Conservation (phyloP, 2,888 invertebrate species). For the Plutella xylostella region DNA sequence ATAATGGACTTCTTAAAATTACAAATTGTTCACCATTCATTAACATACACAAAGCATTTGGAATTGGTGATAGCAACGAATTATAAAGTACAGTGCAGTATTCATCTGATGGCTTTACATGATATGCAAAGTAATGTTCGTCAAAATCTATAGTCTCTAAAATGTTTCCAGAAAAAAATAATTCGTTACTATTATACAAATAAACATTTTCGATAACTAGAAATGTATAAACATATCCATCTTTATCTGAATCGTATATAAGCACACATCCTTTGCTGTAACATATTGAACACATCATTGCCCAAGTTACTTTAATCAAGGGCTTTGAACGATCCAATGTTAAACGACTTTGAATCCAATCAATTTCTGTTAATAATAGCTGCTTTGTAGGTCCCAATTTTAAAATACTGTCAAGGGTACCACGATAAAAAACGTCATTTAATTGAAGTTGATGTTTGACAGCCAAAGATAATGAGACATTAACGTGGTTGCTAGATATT, state of each 20-base stretch:
- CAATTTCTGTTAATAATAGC: not conserved
- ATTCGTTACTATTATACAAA: not conserved
- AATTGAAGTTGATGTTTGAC: conserved; percentile 7
- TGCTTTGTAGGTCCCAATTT: not conserved
- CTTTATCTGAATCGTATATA: not conserved
- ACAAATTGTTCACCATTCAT: not conserved
- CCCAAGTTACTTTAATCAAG: conserved; percentile 2
- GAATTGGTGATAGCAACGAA: conserved; percentile 1
- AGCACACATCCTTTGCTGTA: not conserved
- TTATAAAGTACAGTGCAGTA: not conserved
- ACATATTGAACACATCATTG: not conserved
- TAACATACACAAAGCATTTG: not conserved
- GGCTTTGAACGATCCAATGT: not conserved
- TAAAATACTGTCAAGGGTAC: not conserved
- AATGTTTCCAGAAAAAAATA: not conserved
- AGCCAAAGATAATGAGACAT: conserved; percentile 2
- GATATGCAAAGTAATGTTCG: conserved; percentile 3
- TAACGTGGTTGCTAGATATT: conserved; percentile 1
- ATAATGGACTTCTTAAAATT: conserved; percentile 1
- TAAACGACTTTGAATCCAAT: not conserved
- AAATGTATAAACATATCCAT: not conserved
- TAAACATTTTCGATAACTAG: not conserved
- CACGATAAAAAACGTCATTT: conserved; percentile 1
- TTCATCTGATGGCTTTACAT: not conserved
- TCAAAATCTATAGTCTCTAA: conserved; percentile 5